phyloP scores from a whole-genome alignment of 1,140 invertebrate species.

The Caenorhabditis tropicalis region DNA sequence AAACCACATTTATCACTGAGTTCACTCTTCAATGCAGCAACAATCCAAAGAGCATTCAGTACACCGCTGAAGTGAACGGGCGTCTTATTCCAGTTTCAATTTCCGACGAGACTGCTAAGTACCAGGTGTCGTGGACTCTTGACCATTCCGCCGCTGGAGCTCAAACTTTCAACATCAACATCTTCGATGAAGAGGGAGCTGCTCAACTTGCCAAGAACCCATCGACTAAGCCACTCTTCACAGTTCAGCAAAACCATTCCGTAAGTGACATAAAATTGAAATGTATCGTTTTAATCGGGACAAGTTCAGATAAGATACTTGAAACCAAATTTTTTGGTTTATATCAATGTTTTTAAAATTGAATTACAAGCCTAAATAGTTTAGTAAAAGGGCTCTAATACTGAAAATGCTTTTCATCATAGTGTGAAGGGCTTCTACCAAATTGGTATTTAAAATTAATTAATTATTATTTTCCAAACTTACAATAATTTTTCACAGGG shows the following conservation, averaged over 20 bases:
- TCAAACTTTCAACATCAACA: slow-evolving; percentile 66
- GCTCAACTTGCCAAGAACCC: slow-evolving; percentile 59
- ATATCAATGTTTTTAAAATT: no score
- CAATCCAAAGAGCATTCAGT: slow-evolving; percentile 66
- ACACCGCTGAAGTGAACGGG: slow-evolving; percentile 65
- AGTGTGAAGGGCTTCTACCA: no score
- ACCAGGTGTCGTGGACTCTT: slow-evolving; percentile 64
- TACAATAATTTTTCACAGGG: slow-evolving; percentile 50
- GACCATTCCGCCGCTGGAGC: slow-evolving; percentile 60
- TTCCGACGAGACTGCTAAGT: slow-evolving; percentile 70
- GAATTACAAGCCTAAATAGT: no score
- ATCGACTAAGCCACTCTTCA: slow-evolving; percentile 72
- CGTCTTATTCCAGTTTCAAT: slow-evolving; percentile 61
- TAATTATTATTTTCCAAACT: not conserved
- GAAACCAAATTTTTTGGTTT: no score
- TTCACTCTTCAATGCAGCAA: slow-evolving; percentile 72
- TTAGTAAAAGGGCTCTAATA: no score
- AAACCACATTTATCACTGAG: slow-evolving; percentile 74
- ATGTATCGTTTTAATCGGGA: no score
- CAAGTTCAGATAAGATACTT: not conserved
- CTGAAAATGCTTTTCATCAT: no score
- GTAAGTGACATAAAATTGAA: slow-evolving; percentile 64
- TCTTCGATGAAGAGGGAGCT: slow-evolving; percentile 68
- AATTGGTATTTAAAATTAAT: not conserved
- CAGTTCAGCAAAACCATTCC: slow-evolving; percentile 72